Evolutionary conservation across 2,888 invertebrate species (phyloP).

Genomic region (Drosophila mettleri): DNA sequence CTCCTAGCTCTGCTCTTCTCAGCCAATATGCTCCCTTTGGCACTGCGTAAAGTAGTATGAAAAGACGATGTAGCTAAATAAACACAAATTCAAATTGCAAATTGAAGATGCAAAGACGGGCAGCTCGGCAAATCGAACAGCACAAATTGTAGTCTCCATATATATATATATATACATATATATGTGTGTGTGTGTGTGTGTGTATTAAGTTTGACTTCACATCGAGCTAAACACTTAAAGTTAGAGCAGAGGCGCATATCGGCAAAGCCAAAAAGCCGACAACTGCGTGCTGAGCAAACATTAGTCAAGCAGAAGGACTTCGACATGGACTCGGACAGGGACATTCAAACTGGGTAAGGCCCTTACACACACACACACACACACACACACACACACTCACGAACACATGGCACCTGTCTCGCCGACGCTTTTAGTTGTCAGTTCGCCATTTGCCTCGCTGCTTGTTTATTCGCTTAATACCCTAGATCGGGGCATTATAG

Average conservation of each 20-base stretch:
- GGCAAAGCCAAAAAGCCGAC: constrained; percentile 53
- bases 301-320: constrained; percentile 34
- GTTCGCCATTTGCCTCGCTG: constrained; percentile 13
- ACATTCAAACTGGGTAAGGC: constrained; percentile 16
- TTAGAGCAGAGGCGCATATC: constrained; percentile 5
- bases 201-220: constrained; percentile 5
- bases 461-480: constrained; percentile 5
- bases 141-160: constrained; percentile 10
- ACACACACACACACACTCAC: constrained; percentile 1
- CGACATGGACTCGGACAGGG: constrained; percentile 4
- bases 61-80: constrained; percentile 14
- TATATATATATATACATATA: too few relatives aligned
- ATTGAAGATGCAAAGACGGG: constrained; percentile 5
- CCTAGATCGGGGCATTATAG: constrained; percentile 3
- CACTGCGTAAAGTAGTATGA: not conserved
- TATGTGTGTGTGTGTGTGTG: constrained; percentile 11
- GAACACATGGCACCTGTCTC: constrained; percentile 6
- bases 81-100: constrained; percentile 21
- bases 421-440: constrained; percentile 26
- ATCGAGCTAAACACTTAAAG: constrained; percentile 25
- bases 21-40: not conserved
- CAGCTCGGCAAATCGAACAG: constrained; percentile 15
- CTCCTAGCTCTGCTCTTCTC: not conserved
- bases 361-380: constrained; percentile 5
- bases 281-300: constrained; percentile 59